phyloP scores from a whole-genome alignment of 2,113 vertebrate genomes.

The Pseudorhombus dupliciocellatus region DNA sequence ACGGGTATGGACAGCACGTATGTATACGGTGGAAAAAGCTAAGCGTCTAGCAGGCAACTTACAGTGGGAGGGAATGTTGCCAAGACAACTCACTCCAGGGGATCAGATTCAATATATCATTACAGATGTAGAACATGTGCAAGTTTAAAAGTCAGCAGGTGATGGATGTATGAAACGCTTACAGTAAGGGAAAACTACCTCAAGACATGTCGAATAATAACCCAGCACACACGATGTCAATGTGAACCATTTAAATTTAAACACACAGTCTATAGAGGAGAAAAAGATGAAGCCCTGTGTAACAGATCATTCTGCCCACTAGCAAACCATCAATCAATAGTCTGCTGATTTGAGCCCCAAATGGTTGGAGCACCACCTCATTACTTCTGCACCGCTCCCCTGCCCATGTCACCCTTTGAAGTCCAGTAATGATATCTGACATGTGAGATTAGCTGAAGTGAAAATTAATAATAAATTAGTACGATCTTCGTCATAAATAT shows the following conservation, averaged over 20 bases:
- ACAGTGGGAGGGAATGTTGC: background rate
- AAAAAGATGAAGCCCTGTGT: slow-evolving; percentile 33
- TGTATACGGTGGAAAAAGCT: background rate
- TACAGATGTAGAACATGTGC: background rate
- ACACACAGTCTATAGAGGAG: slow-evolving; percentile 12
- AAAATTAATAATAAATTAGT: slow-evolving; percentile 69
- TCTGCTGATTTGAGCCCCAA: slow-evolving; percentile 40
- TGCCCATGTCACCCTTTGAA: slow-evolving; percentile 58
- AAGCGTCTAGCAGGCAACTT: background rate
- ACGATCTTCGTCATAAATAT: slow-evolving; percentile 62
- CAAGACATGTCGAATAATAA: background rate
- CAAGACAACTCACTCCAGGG: background rate
- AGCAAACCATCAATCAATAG: slow-evolving; percentile 55
- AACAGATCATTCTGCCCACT: slow-evolving; percentile 41
- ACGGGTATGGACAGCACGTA: no score
- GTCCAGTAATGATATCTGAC: slow-evolving; percentile 67
- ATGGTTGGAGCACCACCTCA: slow-evolving; percentile 43
- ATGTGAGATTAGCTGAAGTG: slow-evolving; percentile 62
- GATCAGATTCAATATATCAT: background rate
- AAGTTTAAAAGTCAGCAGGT: background rate
- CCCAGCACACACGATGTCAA: background rate
- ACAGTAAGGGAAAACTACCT: background rate
- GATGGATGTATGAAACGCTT: background rate
- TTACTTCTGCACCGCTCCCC: slow-evolving; percentile 49
- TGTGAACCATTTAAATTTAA: slow-evolving; percentile 8